phyloP scores from a whole-genome alignment of 1,140 invertebrate species.

The Temnothorax curvispinosus region DNA sequence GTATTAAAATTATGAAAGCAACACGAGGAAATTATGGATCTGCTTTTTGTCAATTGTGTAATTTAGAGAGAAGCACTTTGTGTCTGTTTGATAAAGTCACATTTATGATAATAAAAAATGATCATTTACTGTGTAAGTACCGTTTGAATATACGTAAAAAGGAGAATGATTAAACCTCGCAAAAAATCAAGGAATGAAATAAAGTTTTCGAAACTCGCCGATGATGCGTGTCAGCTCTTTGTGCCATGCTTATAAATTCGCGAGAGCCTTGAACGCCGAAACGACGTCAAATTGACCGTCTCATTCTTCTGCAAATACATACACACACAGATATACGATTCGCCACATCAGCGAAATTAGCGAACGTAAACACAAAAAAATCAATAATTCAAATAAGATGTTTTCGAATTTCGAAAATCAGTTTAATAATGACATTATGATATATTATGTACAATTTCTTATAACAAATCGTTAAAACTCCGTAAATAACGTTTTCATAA shows the following conservation, averaged over 20 bases:
- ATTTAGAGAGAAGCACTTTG: not conserved
- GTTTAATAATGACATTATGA: not conserved
- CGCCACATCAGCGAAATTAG: not conserved
- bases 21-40: not conserved
- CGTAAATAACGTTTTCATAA: not conserved
- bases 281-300: not conserved
- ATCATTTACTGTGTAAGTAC: not conserved
- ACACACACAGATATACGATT: not conserved
- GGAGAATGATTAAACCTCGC: not conserved
- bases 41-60: not conserved
- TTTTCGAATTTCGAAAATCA: not conserved
- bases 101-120: not conserved
- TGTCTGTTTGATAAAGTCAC: not conserved
- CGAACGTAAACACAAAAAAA: not conserved
- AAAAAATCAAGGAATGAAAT: not conserved
- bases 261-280: not conserved
- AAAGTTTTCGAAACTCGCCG: constrained; percentile 5
- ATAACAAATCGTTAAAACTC: no score
- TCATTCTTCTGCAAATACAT: not conserved
- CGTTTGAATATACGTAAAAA: constrained; percentile 15
- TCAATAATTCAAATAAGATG: not conserved
- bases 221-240: not conserved
- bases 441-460: not conserved
- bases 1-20: not conserved
- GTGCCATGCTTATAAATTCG: not conserved